Evolutionary conservation across 2,888 invertebrate species (phyloP), one percentile per base, ranked within the genome.

Genomic region (Euspilapteryx auroguttella): DNA sequence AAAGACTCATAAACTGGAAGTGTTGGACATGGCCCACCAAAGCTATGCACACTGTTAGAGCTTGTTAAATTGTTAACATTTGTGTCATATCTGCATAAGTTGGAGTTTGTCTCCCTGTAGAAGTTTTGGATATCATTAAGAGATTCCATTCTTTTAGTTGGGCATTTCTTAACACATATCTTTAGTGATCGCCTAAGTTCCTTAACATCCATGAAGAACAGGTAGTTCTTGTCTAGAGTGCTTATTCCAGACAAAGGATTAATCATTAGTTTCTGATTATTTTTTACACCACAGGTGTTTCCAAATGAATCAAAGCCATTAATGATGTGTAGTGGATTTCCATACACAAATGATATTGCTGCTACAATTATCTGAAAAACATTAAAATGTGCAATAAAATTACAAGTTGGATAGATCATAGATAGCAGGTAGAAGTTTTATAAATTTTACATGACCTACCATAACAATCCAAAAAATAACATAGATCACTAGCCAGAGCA

Each of bases 251-350:
- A 89, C 26, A 88, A 56, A 3, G 86, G 82, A 47, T 87, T 79
- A 38, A 85, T 81, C 6, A 83, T 82, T 34, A 89, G 81, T 38
- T 82, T 83, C 40, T 84, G 85, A 58, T 94, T 95, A 38, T 69
- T 75, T 44, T 83, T 83, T 13, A 88, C 85, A 10, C 95, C 95
- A 59, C 96, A 97, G 17, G 93, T 93, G 55, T 96, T 95, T 6
- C 94, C 94, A 73, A 92, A 95, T 31, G 92, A 93, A 57, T 95
- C 94, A 59, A 89, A 93, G 11, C 94, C 94, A 77, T 93, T 91
- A 35, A 93, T 85, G 23, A 94, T 80, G 37, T 93, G 79, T 44
- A 86, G 62, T 1, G 94, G 93, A 63, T 90, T 89, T 11, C 93
- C 94, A 55, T 89, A 91, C 1, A 91, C 89, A 52, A 91, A 84